Conservation (phyloP, 2,797 vertebrate genomes). For the Acanthurus lineatus region DNA sequence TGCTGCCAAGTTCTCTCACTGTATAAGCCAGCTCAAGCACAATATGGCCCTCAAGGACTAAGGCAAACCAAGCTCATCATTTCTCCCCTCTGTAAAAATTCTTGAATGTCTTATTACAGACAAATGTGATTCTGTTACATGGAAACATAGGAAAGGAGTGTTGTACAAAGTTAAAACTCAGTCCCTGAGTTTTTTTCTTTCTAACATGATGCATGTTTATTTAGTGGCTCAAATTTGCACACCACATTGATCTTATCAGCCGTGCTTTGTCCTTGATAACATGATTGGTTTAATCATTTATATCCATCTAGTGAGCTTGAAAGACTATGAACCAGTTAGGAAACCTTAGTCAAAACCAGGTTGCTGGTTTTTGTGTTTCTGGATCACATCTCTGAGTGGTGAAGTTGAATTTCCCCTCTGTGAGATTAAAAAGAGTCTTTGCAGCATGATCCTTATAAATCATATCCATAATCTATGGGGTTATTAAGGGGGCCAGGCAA, state of each 20-base stretch:
- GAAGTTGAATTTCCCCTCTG: slow-evolving; percentile 9
- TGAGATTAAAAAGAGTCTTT: slow-evolving; percentile 52
- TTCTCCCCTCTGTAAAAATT: slow-evolving; percentile 5
- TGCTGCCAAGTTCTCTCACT: slow-evolving; percentile 45
- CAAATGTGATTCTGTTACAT: not conserved
- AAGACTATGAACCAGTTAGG: not conserved
- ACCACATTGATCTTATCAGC: not conserved
- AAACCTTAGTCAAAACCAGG: not conserved
- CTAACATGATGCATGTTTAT: not conserved
- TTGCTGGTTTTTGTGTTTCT: not conserved
- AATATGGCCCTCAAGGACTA: slow-evolving; percentile 19
- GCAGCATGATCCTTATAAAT: slow-evolving; percentile 60
- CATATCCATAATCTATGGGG: slow-evolving; percentile 64
- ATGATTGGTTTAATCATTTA: not conserved
- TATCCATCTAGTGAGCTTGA: slow-evolving; percentile 4
- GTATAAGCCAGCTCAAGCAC: slow-evolving; percentile 24
- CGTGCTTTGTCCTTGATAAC: slow-evolving; percentile 13
- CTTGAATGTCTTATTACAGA: slow-evolving; percentile 21
- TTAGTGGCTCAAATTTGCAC: not conserved
- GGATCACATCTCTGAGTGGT: slow-evolving; percentile 7
- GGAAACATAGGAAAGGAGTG: not conserved
- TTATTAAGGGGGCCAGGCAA: slow-evolving; percentile 29
- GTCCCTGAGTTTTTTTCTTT: not conserved
- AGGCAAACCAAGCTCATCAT: not conserved
- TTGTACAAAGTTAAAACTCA: not conserved